Evolutionary conservation across 2,888 invertebrate genomes (phyloP).

Genomic region (Agonopterix heracliana): DNA sequence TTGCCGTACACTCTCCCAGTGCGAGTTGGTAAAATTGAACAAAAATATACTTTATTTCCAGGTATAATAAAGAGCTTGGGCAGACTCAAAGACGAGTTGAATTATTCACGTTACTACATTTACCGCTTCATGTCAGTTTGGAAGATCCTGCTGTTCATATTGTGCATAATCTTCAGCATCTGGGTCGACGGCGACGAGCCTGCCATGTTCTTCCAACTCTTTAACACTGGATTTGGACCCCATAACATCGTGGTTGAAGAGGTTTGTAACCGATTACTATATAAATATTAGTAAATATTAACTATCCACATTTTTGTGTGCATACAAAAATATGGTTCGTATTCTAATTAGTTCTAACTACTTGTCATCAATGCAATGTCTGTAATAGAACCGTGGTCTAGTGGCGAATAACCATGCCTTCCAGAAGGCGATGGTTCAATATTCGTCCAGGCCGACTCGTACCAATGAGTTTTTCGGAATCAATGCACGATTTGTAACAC

Average conservation of each 20-base stretch:
- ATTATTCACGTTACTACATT: slow-evolving; percentile 89
- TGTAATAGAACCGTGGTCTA: too few species aligned
- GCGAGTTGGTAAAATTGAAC: too few species aligned
- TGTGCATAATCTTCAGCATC: slow-evolving; percentile 83
- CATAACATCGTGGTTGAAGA: slow-evolving; percentile 88
- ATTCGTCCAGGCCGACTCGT: too few species aligned
- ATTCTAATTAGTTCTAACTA: neutral
- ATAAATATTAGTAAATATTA: neutral
- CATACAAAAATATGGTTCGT: too few species aligned
- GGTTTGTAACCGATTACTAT: slow-evolving; percentile 37
- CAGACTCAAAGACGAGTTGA: slow-evolving; percentile 86
- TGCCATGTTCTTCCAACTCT: slow-evolving; percentile 84
- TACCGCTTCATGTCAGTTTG: slow-evolving; percentile 93
- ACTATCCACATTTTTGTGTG: neutral
- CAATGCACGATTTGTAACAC: too few species aligned
- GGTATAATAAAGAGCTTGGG: slow-evolving; percentile 84
- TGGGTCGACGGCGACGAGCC: slow-evolving; percentile 86
- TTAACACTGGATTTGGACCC: slow-evolving; percentile 83
- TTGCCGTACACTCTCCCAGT: too few species aligned
- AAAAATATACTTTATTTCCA: slow-evolving; percentile 31
- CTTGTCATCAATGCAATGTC: too few species aligned
- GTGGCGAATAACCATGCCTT: too few species aligned
- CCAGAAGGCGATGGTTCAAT: too few species aligned
- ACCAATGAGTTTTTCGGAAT: too few species aligned
- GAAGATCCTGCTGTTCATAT: slow-evolving; percentile 90